Conservation (phyloP, 2,797 vertebrate genomes). For the Macroramphosus scolopax region DNA sequence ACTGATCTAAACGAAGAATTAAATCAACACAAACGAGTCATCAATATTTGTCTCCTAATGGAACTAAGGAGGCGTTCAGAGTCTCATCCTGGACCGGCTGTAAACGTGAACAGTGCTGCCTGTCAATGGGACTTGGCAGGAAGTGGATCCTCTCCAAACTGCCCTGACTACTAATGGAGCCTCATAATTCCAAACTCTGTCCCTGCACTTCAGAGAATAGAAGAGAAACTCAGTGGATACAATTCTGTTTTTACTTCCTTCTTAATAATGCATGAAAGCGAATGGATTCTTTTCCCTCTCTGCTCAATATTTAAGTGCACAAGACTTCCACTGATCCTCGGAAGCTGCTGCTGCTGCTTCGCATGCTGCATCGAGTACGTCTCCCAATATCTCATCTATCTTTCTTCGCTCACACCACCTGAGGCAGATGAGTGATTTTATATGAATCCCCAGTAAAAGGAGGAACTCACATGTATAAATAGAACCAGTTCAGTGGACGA, state of each 20-base stretch:
- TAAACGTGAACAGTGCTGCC: constrained; percentile 26
- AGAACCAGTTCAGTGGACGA: constrained; percentile 31
- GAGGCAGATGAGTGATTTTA: constrained; percentile 33
- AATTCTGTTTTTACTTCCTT: constrained; percentile 55
- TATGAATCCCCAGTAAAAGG: constrained; percentile 40
- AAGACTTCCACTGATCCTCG: constrained; percentile 35
- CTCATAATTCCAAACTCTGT: constrained; percentile 41
- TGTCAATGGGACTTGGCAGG: constrained; percentile 26
- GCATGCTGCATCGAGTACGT: constrained; percentile 23
- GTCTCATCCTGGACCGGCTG: constrained; percentile 10
- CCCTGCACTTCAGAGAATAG: constrained; percentile 43
- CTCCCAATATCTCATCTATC: constrained; percentile 40
- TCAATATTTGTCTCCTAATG: constrained; percentile 25
- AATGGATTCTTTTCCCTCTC: constrained; percentile 50
- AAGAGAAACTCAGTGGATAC: constrained; percentile 38
- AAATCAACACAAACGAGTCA: constrained; percentile 27
- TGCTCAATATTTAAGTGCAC: constrained; percentile 54
- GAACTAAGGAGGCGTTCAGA: constrained; percentile 24
- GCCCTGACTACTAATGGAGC: constrained; percentile 35
- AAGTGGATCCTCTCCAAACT: constrained; percentile 25
- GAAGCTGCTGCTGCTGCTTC: constrained; percentile 34
- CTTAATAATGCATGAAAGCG: constrained; percentile 61
- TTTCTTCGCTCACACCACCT: constrained; percentile 23
- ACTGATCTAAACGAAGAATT: constrained; percentile 13
- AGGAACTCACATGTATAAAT: constrained; percentile 41